Evolutionary conservation across 2,888 invertebrate genomes (phyloP), one percentile per base, ranked within the genome.

Genomic region (Dolomedes plantarius): DNA sequence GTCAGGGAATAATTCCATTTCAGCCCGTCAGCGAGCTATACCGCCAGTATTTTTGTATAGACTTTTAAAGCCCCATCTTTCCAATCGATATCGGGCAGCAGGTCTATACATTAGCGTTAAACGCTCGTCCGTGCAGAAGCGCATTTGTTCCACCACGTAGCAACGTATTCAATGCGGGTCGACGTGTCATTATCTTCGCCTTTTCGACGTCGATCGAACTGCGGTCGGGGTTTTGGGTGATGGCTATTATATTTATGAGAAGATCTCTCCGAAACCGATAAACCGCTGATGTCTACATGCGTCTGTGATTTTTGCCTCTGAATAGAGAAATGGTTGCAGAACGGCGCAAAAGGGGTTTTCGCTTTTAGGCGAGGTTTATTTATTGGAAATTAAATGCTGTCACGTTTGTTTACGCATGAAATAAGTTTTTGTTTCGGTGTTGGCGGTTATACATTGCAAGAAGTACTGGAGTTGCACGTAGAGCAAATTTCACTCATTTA

Each of bases 111-210:
- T 83, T 83, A 83, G 64, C 71, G 71, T 65, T 76, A 76, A 83
- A 83, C 82, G 82, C 82, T 76, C 82, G 64, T 36, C 29, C 76
- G 71, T 71, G 62, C 75, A 76, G 71, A 83, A 75, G 76, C 82
- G 46, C 71, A 83, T 83, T 83, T 76, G 82, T 83, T 76, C 76
- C 82, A 72, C 71, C 67, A 67, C 74, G 39, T 74, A 65, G 76
- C 68, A 76, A 76, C 71, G 76, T 62, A 83, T 83, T 83, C 82
- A 83, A 83, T 76, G 76, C 71, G 71, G 76, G 62, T 11, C 23
- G 56, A 56, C 56, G 56, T 71, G 67, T 72, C 27, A 71, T 72
- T 83, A 83, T 83, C 82, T 64, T 27, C 27, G 39, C 67, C 67
- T 67, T 67, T 67, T 67, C 32, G 67, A n/a, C 16, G 36, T 67